phyloP scores from a whole-genome alignment of 2,888 invertebrate species.

The Callyntrura sp. region DNA sequence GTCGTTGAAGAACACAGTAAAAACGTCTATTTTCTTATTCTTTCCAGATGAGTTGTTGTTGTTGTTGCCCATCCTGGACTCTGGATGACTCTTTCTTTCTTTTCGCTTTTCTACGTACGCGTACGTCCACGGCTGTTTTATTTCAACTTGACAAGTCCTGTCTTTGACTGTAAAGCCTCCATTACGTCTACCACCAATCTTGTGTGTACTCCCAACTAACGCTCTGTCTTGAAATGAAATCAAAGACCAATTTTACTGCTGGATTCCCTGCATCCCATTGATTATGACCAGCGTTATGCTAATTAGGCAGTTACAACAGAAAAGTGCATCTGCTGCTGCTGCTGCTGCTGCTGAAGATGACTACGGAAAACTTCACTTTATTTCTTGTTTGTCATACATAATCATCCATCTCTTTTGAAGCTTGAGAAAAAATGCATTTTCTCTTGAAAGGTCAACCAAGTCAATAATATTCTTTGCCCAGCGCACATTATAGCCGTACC shows the following conservation, averaged over 20 bases:
- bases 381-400: constrained; percentile 10
- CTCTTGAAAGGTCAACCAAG: constrained; percentile 21
- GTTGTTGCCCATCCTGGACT: no score
- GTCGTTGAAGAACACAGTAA: constrained; percentile 14
- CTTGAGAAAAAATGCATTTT: not conserved
- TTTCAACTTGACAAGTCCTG: constrained; percentile 43
- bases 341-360: not conserved
- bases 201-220: not conserved
- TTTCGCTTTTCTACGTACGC: not conserved
- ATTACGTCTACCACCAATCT: no score
- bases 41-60: constrained; percentile 11
- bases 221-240: not conserved
- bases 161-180: not conserved
- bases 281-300: constrained; percentile 53
- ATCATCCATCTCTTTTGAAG: not conserved
- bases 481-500: no score
- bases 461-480: constrained; percentile 19
- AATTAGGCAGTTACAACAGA: constrained; percentile 49
- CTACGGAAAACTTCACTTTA: constrained; percentile 22
- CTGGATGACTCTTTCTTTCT: no score
- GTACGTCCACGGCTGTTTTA: not conserved
- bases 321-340: constrained; percentile 25
- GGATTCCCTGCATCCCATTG: not conserved
- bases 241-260: not conserved
- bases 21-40: constrained; percentile 10